Evolutionary conservation across 2,113 vertebrate species (phyloP).

Genomic region (Misgurnus mizolepis): DNA sequence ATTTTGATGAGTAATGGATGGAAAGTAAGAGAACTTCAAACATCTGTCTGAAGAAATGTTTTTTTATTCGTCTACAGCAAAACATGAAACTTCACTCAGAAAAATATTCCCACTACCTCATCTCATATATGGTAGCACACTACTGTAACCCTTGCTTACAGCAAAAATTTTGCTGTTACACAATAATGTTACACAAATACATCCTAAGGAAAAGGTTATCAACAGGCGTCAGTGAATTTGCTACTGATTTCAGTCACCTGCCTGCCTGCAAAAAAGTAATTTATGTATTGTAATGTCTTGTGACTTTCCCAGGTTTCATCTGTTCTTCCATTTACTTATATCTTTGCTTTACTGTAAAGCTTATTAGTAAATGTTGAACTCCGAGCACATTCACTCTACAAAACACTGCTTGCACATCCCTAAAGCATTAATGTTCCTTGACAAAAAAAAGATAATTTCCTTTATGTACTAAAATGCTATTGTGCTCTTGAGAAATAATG

Average conservation of each 20-base stretch:
- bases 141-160: too few species aligned
- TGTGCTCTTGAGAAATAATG: constrained; percentile 27
- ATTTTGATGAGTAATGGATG: background rate
- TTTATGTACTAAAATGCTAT: constrained; percentile 8
- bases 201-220: background rate
- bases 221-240: background rate
- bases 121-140: too few species aligned
- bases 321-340: background rate
- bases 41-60: background rate
- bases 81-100: background rate
- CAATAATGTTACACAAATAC: too few species aligned
- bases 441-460: constrained; percentile 38
- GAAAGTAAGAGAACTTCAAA: background rate
- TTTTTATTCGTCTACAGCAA: background rate
- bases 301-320: background rate
- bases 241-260: background rate
- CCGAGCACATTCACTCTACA: constrained; percentile 34
- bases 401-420: constrained; percentile 13
- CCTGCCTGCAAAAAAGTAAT: background rate
- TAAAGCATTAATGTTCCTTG: constrained; percentile 23
- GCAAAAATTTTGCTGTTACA: too few species aligned
- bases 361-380: constrained; percentile 25
- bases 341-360: constrained; percentile 25
- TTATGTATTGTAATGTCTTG: background rate
- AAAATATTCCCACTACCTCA: too few species aligned